Evolutionary conservation across 2,797 vertebrate species (phyloP), one percentile per base, ranked within the genome.

Genomic region (Aldrovandia affinis): DNA sequence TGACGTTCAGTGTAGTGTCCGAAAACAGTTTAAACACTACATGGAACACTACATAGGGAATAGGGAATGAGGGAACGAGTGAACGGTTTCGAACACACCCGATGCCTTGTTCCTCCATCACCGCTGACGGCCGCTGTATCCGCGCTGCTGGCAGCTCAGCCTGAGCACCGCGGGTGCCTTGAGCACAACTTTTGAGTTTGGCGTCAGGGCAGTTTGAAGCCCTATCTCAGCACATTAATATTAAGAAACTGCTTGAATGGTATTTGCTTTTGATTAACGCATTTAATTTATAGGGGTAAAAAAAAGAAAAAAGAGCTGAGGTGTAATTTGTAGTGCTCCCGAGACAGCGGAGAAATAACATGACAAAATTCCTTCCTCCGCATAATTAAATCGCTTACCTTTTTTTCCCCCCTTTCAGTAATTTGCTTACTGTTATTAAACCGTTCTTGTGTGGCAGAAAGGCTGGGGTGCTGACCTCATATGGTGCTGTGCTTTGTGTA

Each of bases 211-310:
- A n/a, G 36, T 47, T 4, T 22, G 20, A 15, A 55, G 30, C 54
- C 54, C 8, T 44, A 25, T 63, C n/a, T 50, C n/a, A 70, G 2
- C 22, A 59, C 68, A 42, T 78, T 63, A 61, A 63, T 28, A 63
- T 78, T 44, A 78, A n/a, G n/a, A 75, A 50, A 75, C 20, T 25
- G 30, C 50, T 50, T 22, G 10, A 54, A 33, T 75, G 9, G 52
- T 39, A 42, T 83, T 83, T 83, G 81, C 33, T 75, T 73, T 83
- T 55, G 65, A 57, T 39, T 55, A 57, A 42, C 54, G 36, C 65
- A 50, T 82, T 82, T 70, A 70, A 82, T 68, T 20, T 70, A 3
- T 5, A 25, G 59, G 22, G 59, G 59, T 5, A 55, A 14, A 20
- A 20, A 20, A 14, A 50, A 65, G 39, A n/a, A 44, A 61, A n/a